Conservation (phyloP, 2,113 vertebrate species). For the Malurus elegans region DNA sequence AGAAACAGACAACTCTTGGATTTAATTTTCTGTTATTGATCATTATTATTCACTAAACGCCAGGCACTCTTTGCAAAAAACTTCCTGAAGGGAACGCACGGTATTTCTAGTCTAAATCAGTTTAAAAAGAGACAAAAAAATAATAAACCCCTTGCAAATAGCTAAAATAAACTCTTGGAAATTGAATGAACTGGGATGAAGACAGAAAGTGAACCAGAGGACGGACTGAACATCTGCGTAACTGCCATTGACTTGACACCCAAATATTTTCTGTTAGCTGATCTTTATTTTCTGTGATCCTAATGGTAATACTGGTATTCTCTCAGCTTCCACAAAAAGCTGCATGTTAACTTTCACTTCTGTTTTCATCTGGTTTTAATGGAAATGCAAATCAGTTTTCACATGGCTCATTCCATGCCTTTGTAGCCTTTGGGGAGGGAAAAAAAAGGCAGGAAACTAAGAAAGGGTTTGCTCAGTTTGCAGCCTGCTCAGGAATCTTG, state of each 20-base stretch:
- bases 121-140: not conserved
- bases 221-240: not conserved
- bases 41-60: not conserved
- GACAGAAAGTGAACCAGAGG: not conserved
- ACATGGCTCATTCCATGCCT: not conserved
- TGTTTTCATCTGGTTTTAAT: constrained; percentile 6
- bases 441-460: not conserved
- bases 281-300: not conserved
- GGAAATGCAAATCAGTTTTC: not conserved
- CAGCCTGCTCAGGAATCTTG: not conserved
- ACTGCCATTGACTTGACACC: not conserved
- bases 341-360: not conserved
- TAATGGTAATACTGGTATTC: not conserved
- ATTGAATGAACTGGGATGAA: not conserved
- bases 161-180: not conserved
- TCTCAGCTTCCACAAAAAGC: not conserved
- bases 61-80: not conserved
- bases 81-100: not conserved
- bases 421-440: not conserved
- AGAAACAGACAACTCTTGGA: not conserved
- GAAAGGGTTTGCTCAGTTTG: not conserved
- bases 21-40: not conserved
- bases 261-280: not conserved
- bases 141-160: not conserved
- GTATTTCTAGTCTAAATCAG: not conserved